These are phyloP conservation scores for Nematolebias whitei DNA, from an alignment of 2,113 vertebrate species.

Conservation along the genomic window DNA sequence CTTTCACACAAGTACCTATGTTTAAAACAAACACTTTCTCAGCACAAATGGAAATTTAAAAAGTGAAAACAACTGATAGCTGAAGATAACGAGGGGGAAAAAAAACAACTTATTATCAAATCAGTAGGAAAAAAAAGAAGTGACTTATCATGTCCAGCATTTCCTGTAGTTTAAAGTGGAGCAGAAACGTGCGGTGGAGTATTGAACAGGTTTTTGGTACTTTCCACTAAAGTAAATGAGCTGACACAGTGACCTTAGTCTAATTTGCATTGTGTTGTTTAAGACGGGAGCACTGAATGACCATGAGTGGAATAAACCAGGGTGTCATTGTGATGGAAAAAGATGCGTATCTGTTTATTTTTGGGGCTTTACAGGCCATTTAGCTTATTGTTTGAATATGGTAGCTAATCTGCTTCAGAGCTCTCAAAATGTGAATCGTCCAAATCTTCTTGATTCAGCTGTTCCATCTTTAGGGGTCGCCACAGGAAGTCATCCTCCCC, in stretches of 20 bases:
- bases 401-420: not conserved
- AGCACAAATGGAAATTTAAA: not conserved
- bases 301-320: constrained; percentile 38
- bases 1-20: not conserved
- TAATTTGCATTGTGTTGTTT: constrained; percentile 52
- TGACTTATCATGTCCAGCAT: not conserved
- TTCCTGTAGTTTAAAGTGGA: constrained; percentile 38
- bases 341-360: constrained; percentile 58
- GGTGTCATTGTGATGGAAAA: constrained; percentile 58
- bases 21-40: not conserved
- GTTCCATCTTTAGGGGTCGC: too few species aligned
- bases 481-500: too few species aligned
- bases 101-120: not conserved
- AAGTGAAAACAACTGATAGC: not conserved
- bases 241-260: constrained; percentile 21
- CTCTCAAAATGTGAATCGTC: too few species aligned
- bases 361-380: constrained; percentile 15
- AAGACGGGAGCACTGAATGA: constrained; percentile 21
- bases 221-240: constrained; percentile 36
- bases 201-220: constrained; percentile 6
- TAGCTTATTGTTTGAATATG: constrained; percentile 1
- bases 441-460: too few species aligned
- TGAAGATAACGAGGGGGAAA: not conserved
- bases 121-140: not conserved
- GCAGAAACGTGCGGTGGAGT: constrained; percentile 41